Evolutionary conservation across 2,113 vertebrate genomes (phyloP).

Genomic region (Tenebrosternarchus preto): DNA sequence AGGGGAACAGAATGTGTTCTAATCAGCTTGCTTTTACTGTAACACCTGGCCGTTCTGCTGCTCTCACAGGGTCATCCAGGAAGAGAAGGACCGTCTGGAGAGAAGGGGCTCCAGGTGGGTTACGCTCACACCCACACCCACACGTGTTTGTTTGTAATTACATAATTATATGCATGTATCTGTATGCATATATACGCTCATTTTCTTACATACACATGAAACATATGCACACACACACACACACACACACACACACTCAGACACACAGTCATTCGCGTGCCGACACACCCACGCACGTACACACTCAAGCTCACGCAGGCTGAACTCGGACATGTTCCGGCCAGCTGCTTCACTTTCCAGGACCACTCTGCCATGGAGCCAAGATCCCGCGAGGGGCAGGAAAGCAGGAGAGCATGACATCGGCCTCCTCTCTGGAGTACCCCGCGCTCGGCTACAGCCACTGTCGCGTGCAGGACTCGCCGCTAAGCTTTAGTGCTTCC

Average conservation of each 20-base stretch:
- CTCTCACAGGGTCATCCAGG: slow-evolving; percentile 89
- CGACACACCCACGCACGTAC: not conserved
- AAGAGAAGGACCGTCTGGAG: slow-evolving; percentile 85
- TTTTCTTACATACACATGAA: too few species aligned
- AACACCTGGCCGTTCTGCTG: slow-evolving; percentile 48
- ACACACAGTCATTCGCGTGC: too few species aligned
- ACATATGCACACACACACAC: not conserved
- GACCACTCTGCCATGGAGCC: not conserved
- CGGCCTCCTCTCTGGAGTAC: too few species aligned
- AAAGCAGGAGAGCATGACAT: not conserved
- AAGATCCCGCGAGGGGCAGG: not conserved
- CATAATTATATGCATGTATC: too few species aligned
- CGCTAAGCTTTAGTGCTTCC: too few species aligned
- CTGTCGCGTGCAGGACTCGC: not conserved
- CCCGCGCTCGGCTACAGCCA: too few species aligned
- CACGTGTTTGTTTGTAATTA: not conserved
- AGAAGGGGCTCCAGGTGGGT: slow-evolving; percentile 87
- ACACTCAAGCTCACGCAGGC: not conserved
- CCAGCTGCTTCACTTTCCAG: slow-evolving; percentile 34
- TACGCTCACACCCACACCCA: not conserved
- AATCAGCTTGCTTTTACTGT: slow-evolving; percentile 45
- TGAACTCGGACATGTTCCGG: too few species aligned
- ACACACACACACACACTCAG: slow-evolving; percentile 5
- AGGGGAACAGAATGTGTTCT: slow-evolving; percentile 37
- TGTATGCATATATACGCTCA: too few species aligned